Evolutionary conservation across 2,113 vertebrate species (phyloP).

Genomic region (Clarias gariepinus): DNA sequence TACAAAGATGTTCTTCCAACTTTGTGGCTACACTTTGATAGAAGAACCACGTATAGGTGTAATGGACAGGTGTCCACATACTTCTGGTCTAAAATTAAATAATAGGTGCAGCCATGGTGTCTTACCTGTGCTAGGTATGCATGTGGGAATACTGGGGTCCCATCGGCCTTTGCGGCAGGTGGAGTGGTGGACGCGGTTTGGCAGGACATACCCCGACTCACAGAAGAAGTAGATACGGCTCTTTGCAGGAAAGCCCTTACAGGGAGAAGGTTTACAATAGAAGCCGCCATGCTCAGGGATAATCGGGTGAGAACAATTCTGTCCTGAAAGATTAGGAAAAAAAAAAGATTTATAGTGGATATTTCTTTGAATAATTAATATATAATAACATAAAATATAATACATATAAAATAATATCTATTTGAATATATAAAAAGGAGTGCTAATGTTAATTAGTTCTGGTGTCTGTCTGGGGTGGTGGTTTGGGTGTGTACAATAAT

Average conservation of each 20-base stretch:
- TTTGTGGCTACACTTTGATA: not conserved
- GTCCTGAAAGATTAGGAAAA: slow-evolving; percentile 53
- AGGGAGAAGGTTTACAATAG: slow-evolving; percentile 71
- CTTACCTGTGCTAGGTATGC: slow-evolving; percentile 54
- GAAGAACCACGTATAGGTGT: not conserved
- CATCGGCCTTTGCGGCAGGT: slow-evolving; percentile 65
- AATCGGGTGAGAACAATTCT: slow-evolving; percentile 71
- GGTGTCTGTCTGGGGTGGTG: not conserved
- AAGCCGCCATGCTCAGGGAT: slow-evolving; percentile 70
- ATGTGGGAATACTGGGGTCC: slow-evolving; percentile 58
- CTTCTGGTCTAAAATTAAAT: too few relatives aligned
- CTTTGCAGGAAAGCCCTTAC: slow-evolving; percentile 66
- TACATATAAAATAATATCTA: too few relatives aligned
- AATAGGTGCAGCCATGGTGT: not conserved
- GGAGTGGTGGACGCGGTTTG: slow-evolving; percentile 27
- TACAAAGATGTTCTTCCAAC: not conserved
- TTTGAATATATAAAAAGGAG: too few relatives aligned
- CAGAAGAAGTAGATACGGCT: slow-evolving; percentile 70
- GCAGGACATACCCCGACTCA: slow-evolving; percentile 64
- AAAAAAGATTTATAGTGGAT: not conserved
- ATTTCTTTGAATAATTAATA: not conserved
- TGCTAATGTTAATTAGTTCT: not conserved
- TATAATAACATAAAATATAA: too few relatives aligned
- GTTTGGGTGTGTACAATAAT: not conserved
- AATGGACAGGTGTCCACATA: not conserved